A percentile compares a stretch with the other conserved stretches of the same genome.
These are phyloP conservation scores for Phlogophora meticulosa DNA, from an alignment of 2,888 invertebrate species.

Conservation along the genomic window DNA sequence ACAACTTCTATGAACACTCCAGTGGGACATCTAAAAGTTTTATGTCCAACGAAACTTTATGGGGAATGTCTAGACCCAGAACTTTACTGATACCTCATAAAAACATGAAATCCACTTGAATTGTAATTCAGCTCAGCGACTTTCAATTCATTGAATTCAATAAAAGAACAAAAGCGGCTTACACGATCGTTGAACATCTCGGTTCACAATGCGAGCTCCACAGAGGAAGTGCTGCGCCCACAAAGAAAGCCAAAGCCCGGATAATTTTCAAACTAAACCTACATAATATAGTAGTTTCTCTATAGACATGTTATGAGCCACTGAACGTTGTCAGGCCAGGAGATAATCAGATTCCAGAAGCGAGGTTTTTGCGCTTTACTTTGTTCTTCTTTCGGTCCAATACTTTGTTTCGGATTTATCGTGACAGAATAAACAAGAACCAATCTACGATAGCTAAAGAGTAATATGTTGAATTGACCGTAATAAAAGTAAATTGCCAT, in stretches of 20 bases:
- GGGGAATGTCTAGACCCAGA: conserved; percentile 39
- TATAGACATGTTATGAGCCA: conserved; percentile 16
- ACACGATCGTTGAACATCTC: conserved; percentile 45
- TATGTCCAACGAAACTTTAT: conserved; percentile 34
- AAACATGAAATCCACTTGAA: conserved; percentile 51
- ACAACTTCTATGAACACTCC: conserved; percentile 28
- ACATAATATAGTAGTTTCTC: conserved; percentile 7
- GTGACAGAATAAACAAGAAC: conserved; percentile 26
- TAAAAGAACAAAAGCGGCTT: conserved; percentile 54
- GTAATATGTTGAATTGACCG: conserved; percentile 14
- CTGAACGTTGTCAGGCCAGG: conserved; percentile 27
- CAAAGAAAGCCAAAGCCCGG: conserved; percentile 35
- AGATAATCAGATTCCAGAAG: conserved; percentile 38
- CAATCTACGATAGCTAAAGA: conserved; percentile 12
- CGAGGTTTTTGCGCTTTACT: conserved; percentile 25
- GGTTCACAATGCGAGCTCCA: conserved; percentile 38
- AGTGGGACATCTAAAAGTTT: conserved; percentile 31
- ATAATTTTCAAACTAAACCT: conserved; percentile 41
- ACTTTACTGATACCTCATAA: conserved; percentile 54
- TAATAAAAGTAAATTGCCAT: conserved; percentile 33
- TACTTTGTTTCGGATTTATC: conserved; percentile 23
- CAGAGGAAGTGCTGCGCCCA: conserved; percentile 43
- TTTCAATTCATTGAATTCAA: conserved; percentile 50
- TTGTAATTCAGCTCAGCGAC: conserved; percentile 37
- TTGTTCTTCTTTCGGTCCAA: conserved; percentile 13